A percentile compares a stretch with the other conserved stretches of the same genome.
These are phyloP conservation scores for Champsocephalus gunnari DNA, from an alignment of 2,797 vertebrate genomes.

Conservation along the genomic window DNA sequence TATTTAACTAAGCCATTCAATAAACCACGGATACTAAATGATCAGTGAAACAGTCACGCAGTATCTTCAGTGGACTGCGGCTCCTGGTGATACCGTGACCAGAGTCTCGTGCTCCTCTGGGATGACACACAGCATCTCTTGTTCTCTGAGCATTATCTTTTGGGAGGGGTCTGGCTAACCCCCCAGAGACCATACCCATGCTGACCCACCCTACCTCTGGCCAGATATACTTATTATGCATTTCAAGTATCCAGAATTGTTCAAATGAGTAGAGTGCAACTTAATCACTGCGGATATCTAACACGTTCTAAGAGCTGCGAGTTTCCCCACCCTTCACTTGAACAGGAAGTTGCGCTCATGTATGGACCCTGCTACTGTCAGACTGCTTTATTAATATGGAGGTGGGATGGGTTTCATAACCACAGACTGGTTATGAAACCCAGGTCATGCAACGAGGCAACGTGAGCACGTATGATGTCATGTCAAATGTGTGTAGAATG, in stretches of 20 bases:
- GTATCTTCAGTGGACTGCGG: not conserved
- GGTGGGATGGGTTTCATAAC: not conserved
- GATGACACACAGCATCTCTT: constrained; percentile 29
- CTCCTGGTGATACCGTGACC: constrained; percentile 19
- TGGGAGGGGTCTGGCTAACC: constrained; percentile 35
- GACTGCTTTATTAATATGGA: not conserved
- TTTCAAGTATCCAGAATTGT: not conserved
- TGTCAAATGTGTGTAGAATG: too few relatives aligned
- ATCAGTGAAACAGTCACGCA: not conserved
- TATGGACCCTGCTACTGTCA: not conserved
- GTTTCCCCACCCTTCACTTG: too few relatives aligned
- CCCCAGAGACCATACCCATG: constrained; percentile 44
- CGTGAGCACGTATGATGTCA: too few relatives aligned
- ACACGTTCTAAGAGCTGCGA: not conserved
- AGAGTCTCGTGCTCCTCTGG: constrained; percentile 24
- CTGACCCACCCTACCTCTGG: constrained; percentile 23
- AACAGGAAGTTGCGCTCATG: constrained; percentile 7
- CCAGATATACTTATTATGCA: constrained; percentile 7
- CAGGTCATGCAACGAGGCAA: too few relatives aligned
- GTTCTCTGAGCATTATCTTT: constrained; percentile 27
- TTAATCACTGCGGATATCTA: constrained; percentile 10
- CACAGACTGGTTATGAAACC: too few relatives aligned
- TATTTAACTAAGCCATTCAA: too few relatives aligned
- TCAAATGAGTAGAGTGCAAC: constrained; percentile 1
- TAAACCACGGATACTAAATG: too few relatives aligned